phyloP scores from a whole-genome alignment of 2,113 vertebrate species.

The Protomyctophum bolini region DNA sequence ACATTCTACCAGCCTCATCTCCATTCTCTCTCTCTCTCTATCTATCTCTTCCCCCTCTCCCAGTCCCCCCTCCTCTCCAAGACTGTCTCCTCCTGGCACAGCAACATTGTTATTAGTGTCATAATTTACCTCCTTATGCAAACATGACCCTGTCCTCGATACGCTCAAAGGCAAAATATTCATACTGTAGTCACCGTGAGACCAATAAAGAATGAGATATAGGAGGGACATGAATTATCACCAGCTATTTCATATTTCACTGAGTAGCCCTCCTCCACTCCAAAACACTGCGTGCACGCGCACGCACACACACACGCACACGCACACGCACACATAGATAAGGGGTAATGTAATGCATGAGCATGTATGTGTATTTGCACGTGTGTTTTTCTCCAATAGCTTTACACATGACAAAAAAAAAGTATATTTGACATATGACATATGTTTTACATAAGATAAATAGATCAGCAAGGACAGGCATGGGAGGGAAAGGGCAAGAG shows the following conservation, averaged over 20 bases:
- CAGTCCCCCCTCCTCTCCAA: not conserved
- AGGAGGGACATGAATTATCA: constrained; percentile 66
- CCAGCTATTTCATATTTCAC: constrained; percentile 55
- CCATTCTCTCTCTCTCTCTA: not conserved
- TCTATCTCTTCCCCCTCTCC: not conserved
- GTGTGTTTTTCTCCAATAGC: constrained; percentile 21
- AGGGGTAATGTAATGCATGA: not conserved
- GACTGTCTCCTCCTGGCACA: constrained; percentile 24
- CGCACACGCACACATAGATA: not conserved
- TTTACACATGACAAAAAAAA: constrained; percentile 28
- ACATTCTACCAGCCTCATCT: not conserved
- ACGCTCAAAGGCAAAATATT: constrained; percentile 67
- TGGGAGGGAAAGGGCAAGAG: not conserved
- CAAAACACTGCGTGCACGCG: constrained; percentile 2
- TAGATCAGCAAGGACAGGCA: constrained; percentile 15
- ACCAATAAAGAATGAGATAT: constrained; percentile 67
- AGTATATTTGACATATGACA: not conserved
- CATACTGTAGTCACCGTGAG: constrained; percentile 70
- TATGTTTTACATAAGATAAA: constrained; percentile 1
- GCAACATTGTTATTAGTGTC: constrained; percentile 65
- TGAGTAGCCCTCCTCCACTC: constrained; percentile 5
- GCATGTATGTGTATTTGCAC: constrained; percentile 4
- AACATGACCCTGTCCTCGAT: constrained; percentile 76
- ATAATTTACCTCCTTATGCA: constrained; percentile 78
- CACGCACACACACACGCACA: not conserved